phyloP scores from a whole-genome alignment of 2,888 invertebrate species.

The Philaethria dido region DNA sequence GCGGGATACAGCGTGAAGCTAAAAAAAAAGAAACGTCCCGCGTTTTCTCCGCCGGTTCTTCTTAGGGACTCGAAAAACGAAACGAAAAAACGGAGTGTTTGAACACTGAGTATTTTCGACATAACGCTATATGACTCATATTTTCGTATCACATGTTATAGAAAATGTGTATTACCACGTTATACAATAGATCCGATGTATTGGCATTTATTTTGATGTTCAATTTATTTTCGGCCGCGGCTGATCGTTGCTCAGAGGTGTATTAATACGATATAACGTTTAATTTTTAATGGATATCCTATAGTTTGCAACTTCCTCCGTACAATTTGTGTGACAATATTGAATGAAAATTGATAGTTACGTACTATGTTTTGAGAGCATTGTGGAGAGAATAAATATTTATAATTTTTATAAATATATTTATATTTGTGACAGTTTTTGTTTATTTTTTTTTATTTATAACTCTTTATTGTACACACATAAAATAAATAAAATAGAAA shows the following conservation, averaged over 20 bases:
- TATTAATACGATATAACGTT: conserved; percentile 62
- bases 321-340: conserved; percentile 50
- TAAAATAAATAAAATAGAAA: too few relatives aligned
- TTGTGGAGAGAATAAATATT: conserved; percentile 29
- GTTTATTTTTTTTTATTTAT: too few relatives aligned
- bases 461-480: too few relatives aligned
- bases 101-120: too few relatives aligned
- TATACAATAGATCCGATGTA: conserved; percentile 21
- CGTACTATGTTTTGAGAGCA: conserved; percentile 26
- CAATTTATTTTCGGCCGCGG: conserved; percentile 57
- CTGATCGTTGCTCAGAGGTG: conserved; percentile 56
- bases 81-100: too few relatives aligned
- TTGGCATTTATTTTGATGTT: conserved; percentile 52
- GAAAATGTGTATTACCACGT: conserved; percentile 13
- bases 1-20: too few relatives aligned
- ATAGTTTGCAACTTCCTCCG: conserved; percentile 47
- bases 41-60: too few relatives aligned
- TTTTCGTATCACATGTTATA: not conserved
- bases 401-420: conserved; percentile 18
- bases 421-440: not conserved
- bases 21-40: too few relatives aligned
- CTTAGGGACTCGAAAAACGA: too few relatives aligned
- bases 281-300: conserved; percentile 61
- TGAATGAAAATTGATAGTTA: conserved; percentile 36
- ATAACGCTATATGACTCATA: too few relatives aligned